phyloP scores from a whole-genome alignment of 1,140 invertebrate genomes.

The Brachionus koreanus region DNA sequence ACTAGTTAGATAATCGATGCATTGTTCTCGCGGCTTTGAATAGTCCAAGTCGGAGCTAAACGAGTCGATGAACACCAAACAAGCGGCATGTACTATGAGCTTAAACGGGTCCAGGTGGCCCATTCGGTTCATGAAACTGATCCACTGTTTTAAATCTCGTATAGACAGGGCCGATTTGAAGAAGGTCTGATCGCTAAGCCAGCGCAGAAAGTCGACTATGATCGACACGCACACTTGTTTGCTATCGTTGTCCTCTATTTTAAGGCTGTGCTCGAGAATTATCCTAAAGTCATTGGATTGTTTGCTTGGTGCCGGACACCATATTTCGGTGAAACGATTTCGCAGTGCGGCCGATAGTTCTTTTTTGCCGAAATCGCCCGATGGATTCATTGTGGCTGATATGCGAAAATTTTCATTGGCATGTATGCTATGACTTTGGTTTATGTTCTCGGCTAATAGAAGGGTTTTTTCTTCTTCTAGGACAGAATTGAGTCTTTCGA shows the following conservation, averaged over 20 bases:
- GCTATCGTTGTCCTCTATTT: background rate
- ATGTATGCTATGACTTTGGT: slow-evolving; percentile 50
- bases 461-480: slow-evolving; percentile 87
- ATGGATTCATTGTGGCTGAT: slow-evolving; percentile 98
- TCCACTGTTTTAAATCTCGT: slow-evolving; percentile 86
- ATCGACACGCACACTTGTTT: background rate
- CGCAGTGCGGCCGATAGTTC: slow-evolving; percentile 94
- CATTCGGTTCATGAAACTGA: slow-evolving; percentile 74
- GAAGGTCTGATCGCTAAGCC: background rate
- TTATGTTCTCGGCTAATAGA: slow-evolving; percentile 77
- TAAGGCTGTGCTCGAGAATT: slow-evolving; percentile 77
- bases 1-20: background rate
- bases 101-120: slow-evolving; percentile 46
- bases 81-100: slow-evolving; percentile 77
- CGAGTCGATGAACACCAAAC: slow-evolving; percentile 83
- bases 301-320: slow-evolving; percentile 74
- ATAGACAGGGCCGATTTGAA: slow-evolving; percentile 53
- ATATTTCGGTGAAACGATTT: slow-evolving; percentile 98
- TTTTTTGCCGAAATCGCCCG: slow-evolving; percentile 98
- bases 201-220: background rate
- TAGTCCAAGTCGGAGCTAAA: slow-evolving; percentile 64
- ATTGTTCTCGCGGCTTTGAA: background rate
- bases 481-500: slow-evolving; percentile 93
- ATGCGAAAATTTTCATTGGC: slow-evolving; percentile 80
- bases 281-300: slow-evolving; percentile 68